These are phyloP conservation scores for Drosophila chauvacae DNA, from an alignment of 1,140 invertebrate genomes.

Conservation along the genomic window DNA sequence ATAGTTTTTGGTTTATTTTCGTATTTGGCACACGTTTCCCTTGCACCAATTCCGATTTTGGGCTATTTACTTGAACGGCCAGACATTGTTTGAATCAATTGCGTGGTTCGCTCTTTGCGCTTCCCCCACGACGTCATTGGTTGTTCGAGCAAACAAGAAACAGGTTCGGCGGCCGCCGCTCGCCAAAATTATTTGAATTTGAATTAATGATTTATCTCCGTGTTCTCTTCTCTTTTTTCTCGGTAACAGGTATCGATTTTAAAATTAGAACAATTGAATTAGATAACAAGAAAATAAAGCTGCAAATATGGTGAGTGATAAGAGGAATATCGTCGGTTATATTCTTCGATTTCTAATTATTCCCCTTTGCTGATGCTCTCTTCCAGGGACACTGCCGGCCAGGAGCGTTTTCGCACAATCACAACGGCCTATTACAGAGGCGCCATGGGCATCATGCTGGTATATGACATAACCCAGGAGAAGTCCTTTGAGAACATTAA, in stretches of 20 bases:
- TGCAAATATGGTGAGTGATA: conserved; percentile 95
- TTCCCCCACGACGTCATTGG: conserved; percentile 29
- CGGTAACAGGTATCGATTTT: conserved; percentile 96
- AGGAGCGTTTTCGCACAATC: conserved; percentile 98
- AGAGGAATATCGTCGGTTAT: background rate
- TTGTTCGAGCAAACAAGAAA: conserved; percentile 6
- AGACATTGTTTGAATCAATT: conserved; percentile 69
- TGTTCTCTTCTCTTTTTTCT: conserved; percentile 29
- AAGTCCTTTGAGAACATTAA: conserved; percentile 99
- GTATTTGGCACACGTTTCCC: conserved; percentile 73
- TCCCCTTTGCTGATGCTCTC: background rate
- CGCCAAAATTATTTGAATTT: conserved; percentile 51
- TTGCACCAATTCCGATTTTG: conserved; percentile 64
- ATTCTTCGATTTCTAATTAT: conserved; percentile 10
- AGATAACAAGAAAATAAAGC: conserved; percentile 98
- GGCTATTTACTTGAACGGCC: conserved; percentile 60
- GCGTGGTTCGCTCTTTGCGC: conserved; percentile 52
- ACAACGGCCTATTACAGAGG: conserved; percentile 99
- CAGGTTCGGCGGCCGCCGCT: conserved; percentile 29
- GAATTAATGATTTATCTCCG: conserved; percentile 52
- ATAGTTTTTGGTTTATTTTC: conserved; percentile 65
- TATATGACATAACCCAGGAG: conserved; percentile 99
- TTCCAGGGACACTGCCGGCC: conserved; percentile 96
- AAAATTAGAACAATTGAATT: conserved; percentile 99
- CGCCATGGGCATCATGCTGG: conserved; percentile 99